Percentiles rank a stretch among this genome's conserved stretches.
These are phyloP conservation scores for Cryptocheilus praepositus DNA, from an alignment of 2,888 invertebrate species.

Conservation along the genomic window DNA sequence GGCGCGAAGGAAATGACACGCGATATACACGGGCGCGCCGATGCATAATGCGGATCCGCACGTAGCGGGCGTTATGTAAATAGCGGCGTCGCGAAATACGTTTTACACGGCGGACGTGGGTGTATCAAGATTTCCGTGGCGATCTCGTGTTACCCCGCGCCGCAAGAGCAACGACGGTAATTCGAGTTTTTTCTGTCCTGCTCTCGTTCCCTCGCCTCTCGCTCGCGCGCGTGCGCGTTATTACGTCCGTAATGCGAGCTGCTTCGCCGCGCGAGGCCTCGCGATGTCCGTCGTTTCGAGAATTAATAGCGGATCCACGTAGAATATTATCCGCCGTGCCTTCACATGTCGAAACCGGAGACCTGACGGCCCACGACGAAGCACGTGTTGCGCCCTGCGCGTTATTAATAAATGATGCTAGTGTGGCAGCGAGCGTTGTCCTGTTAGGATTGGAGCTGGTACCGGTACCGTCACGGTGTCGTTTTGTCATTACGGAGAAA, in stretches of 20 bases:
- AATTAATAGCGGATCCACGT: conserved; percentile 33
- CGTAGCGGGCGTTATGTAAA: conserved; percentile 61
- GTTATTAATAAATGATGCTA: no score
- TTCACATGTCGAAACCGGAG: conserved; percentile 21
- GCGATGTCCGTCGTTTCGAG: conserved; percentile 18
- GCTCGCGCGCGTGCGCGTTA: conserved; percentile 25
- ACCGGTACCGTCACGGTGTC: no score
- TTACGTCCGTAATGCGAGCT: conserved; percentile 48
- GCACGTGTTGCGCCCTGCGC: neutral
- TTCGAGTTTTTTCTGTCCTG: conserved; percentile 29
- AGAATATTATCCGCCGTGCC: conserved; percentile 18
- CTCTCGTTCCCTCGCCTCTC: no score
- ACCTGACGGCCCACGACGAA: conserved; percentile 14
- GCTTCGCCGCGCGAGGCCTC: conserved; percentile 13
- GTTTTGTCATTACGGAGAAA: no score
- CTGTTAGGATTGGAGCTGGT: no score
- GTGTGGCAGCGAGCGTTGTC: no score
- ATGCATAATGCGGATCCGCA: conserved; percentile 45
- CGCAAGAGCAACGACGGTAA: conserved; percentile 37
- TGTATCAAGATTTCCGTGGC: conserved; percentile 66
- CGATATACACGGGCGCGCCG: conserved; percentile 34
- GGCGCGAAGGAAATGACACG: conserved; percentile 40
- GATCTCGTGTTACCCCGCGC: conserved; percentile 59
- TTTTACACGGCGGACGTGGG: conserved; percentile 56
- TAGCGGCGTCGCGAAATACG: conserved; percentile 50